Evolutionary conservation across 1,140 invertebrate species (phyloP).

Genomic region (Drosophila athabasca): DNA sequence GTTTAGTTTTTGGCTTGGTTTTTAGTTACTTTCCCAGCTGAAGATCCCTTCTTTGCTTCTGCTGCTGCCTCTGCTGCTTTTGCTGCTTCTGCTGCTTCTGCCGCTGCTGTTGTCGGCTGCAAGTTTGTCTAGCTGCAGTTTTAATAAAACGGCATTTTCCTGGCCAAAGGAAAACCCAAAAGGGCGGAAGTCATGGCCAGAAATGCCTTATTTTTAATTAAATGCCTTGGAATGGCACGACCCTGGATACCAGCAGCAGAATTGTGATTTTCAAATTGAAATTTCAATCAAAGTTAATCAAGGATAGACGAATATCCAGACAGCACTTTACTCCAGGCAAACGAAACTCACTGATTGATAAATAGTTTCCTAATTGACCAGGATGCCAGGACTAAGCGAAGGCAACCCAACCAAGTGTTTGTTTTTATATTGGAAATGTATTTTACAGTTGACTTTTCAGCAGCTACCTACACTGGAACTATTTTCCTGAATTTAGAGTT

Average conservation of each 20-base stretch:
- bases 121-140: slow-evolving; percentile 72
- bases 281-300: slow-evolving; percentile 40
- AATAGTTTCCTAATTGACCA: slow-evolving; percentile 12
- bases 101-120: slow-evolving; percentile 8
- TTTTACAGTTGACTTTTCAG: background rate
- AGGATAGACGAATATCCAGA: background rate
- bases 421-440: background rate
- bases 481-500: too few species aligned
- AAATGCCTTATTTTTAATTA: slow-evolving; percentile 39
- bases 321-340: background rate
- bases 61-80: slow-evolving; percentile 5
- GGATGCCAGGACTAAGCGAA: too few species aligned
- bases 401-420: background rate
- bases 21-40: slow-evolving; percentile 68
- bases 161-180: slow-evolving; percentile 21
- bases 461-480: too few species aligned
- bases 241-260: background rate
- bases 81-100: slow-evolving; percentile 29
- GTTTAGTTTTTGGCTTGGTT: slow-evolving; percentile 73
- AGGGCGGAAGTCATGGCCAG: slow-evolving; percentile 31
- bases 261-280: slow-evolving; percentile 18
- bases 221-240: slow-evolving; percentile 22
- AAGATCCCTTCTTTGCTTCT: slow-evolving; percentile 55
- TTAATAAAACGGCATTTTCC: slow-evolving; percentile 72
- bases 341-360: background rate